Base-by-base conservation (phyloP, 2,797 vertebrate species). In the Scolopax bukidnonensis region DNA sequence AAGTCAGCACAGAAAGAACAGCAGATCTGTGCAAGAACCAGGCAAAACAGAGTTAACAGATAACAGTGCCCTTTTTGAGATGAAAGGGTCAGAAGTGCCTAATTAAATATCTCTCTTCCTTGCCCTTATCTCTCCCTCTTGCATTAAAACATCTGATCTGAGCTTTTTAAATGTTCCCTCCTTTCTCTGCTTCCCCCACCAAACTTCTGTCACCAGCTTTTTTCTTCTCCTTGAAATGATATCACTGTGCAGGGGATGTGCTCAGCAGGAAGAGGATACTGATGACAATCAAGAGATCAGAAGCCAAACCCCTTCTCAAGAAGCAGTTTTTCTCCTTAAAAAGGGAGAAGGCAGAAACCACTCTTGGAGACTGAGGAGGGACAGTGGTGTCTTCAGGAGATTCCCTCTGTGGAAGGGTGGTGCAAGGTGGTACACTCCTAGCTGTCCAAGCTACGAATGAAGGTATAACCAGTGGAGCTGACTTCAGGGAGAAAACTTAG, bases 1-100 rank as follows among this genome's bases (percentile, higher is more conserved):
- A 71, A 59, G 69, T 27, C 4, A 8, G 10, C 3, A 27, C 7
- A 32, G 56, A 43, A 54, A 67, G 7, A 65, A 47, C 4, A 77
- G 56, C 28, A 87, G 16, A 10, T 6, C 1, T 1, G 5, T 30
- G 36, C 1, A 53, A 61, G 61, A 65, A 53, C 9, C 0, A 2
- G 24, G 15, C 5, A 67, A 73, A 76, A 27, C 12, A 56, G 56
- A 18, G 12, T 67, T 74, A 50, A 32, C 2, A 53, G 24, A 43
- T 8, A 87, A 10, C 3, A 21, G 17, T 19, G 21, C 5, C 20
- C 36, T 78, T 61, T 80, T 59, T 50, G 11, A 65, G 51, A 36
- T 5, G 8, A 24, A 89, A 95, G 84, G 81, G 13, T 30, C 6
- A 90, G 30, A 84, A 79, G 63, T 51, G 4, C 14, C 53, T 59